phyloP scores from a whole-genome alignment of 2,888 invertebrate species.

The Heliconius hortense region DNA sequence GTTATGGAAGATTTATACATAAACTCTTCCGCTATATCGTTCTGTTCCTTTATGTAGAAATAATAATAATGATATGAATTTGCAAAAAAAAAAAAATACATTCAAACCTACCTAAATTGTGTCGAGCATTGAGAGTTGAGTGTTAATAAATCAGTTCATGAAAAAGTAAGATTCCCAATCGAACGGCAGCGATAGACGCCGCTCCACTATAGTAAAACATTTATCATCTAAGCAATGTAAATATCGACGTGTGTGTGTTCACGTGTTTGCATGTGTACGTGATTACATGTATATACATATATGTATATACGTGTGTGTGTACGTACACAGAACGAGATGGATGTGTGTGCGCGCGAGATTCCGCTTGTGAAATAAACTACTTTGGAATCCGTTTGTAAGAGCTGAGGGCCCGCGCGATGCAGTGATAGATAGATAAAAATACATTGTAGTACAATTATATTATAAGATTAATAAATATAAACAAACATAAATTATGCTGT shows the following conservation, averaged over 20 bases:
- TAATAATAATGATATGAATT: no score
- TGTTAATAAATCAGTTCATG: constrained; percentile 24
- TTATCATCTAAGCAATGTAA: constrained; percentile 43
- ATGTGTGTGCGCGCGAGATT: constrained; percentile 28
- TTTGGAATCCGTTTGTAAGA: constrained; percentile 35
- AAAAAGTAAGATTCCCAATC: constrained; percentile 21
- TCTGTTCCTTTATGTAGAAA: no score
- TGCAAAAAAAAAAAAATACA: not conserved
- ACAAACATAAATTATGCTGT: no score
- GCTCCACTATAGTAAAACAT: constrained; percentile 36
- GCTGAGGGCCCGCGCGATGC: constrained; percentile 28
- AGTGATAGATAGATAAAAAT: no score
- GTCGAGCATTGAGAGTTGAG: not conserved
- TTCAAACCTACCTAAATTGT: not conserved
- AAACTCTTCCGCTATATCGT: no score
- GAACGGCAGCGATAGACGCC: not conserved
- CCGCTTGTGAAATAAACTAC: constrained; percentile 35
- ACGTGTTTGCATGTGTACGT: not conserved
- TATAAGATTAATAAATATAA: no score
- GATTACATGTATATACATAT: no score
- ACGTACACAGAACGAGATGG: not conserved
- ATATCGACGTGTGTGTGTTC: constrained; percentile 29
- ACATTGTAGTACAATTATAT: no score
- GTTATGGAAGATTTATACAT: no score
- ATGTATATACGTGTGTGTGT: not conserved